Evolutionary conservation across 1,140 invertebrate genomes (phyloP).

Genomic region (Kradibia gibbosae): DNA sequence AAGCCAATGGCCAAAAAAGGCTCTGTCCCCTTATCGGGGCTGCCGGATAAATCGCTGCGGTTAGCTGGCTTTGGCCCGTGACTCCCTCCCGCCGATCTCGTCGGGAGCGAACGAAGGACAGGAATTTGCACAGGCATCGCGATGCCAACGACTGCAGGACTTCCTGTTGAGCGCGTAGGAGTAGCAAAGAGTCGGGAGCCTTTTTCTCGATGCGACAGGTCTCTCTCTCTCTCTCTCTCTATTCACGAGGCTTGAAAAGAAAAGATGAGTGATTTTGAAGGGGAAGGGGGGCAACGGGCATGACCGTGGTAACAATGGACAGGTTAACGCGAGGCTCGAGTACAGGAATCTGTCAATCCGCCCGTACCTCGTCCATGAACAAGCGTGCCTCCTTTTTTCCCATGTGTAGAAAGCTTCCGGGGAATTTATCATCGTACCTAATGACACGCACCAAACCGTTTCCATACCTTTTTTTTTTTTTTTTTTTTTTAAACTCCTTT

Average conservation of each 20-base stretch:
- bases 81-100: background rate
- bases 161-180: constrained; percentile 19
- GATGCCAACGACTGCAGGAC: constrained; percentile 4
- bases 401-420: constrained; percentile 60
- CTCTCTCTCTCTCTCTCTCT: background rate
- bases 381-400: constrained; percentile 60
- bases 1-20: background rate
- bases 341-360: constrained; percentile 72
- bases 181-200: constrained; percentile 16
- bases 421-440: constrained; percentile 64
- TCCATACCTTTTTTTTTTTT: constrained; percentile 50
- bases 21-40: background rate
- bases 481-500: constrained; percentile 21
- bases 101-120: background rate
- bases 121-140: background rate
- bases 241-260: constrained; percentile 39
- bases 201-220: constrained; percentile 20
- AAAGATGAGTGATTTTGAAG: constrained; percentile 57
- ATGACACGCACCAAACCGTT: constrained; percentile 69
- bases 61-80: background rate
- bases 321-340: constrained; percentile 42
- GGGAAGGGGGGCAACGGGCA: constrained; percentile 61
- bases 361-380: constrained; percentile 62
- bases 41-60: background rate
- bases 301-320: constrained; percentile 68